Conservation (phyloP, 2,113 vertebrate genomes). For the Daphoenositta chrysoptera region DNA sequence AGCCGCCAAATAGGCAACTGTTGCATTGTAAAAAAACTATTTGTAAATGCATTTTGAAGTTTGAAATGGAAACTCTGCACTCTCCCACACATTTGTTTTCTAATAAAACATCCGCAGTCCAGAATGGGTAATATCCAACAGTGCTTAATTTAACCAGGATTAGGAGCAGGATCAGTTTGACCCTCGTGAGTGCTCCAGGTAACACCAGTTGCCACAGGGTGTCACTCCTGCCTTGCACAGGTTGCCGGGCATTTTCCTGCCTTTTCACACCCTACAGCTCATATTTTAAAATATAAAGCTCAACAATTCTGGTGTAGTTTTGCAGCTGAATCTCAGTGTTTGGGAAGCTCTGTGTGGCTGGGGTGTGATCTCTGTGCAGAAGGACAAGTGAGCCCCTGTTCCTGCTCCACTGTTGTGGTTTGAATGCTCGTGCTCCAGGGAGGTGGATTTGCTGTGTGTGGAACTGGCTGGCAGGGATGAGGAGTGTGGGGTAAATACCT, state of each 20-base stretch:
- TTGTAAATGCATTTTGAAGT: background rate
- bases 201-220: background rate
- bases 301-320: background rate
- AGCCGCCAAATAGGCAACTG: background rate
- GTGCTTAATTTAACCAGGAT: background rate
- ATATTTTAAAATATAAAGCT: background rate
- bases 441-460: background rate
- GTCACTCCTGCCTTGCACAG: conserved; percentile 33
- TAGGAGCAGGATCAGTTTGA: background rate
- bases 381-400: background rate
- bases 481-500: background rate
- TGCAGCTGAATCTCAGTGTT: background rate
- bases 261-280: background rate
- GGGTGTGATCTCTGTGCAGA: background rate
- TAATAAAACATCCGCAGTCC: background rate
- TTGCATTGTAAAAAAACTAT: background rate
- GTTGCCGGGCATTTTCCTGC: rapidly evolving
- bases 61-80: background rate
- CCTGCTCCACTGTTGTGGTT: rapidly evolving
- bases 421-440: rapidly evolving
- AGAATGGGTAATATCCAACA: background rate
- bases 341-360: background rate
- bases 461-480: background rate
- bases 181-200: background rate
- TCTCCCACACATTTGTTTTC: background rate